A percentile compares a stretch with the other conserved stretches of the same genome.
phyloP scores from a whole-genome alignment of 2,797 vertebrate species.

The Scleropages formosus region DNA sequence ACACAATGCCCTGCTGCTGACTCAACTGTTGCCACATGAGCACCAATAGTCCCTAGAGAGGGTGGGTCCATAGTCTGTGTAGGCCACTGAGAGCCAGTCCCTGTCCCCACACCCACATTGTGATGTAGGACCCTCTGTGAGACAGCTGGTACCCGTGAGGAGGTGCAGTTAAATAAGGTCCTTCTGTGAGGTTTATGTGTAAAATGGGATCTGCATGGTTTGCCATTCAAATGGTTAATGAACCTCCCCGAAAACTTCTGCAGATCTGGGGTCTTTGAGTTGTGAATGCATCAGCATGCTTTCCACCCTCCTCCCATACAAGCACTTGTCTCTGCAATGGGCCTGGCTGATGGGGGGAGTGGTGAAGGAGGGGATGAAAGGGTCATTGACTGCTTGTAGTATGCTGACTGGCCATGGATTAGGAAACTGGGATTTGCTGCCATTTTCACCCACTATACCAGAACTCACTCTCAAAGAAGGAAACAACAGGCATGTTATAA shows the following conservation, averaged over 20 bases:
- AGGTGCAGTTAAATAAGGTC: constrained; percentile 74
- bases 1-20: constrained; percentile 1
- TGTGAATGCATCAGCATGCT: constrained; percentile 48
- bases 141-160: constrained; percentile 74
- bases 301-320: constrained; percentile 51
- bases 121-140: constrained; percentile 65
- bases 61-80: background rate
- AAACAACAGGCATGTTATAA: background rate
- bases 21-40: constrained; percentile 15
- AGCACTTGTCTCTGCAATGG: constrained; percentile 3
- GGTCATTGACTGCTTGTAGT: constrained; percentile 56
- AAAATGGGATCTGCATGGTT: constrained; percentile 57
- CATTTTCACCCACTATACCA: constrained; percentile 27
- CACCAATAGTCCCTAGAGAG: background rate
- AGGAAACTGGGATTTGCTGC: constrained; percentile 59
- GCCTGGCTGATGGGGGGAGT: constrained; percentile 31
- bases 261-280: constrained; percentile 61
- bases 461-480: background rate
- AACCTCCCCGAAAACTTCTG: constrained; percentile 56
- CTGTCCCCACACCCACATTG: constrained; percentile 47
- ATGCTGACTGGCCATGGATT: constrained; percentile 65
- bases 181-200: constrained; percentile 75
- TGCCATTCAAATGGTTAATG: constrained; percentile 66
- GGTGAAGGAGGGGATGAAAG: constrained; percentile 17
- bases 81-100: background rate